Evolutionary conservation across 2,888 invertebrate species (phyloP).

Genomic region (Habrosyne pyritoides): DNA sequence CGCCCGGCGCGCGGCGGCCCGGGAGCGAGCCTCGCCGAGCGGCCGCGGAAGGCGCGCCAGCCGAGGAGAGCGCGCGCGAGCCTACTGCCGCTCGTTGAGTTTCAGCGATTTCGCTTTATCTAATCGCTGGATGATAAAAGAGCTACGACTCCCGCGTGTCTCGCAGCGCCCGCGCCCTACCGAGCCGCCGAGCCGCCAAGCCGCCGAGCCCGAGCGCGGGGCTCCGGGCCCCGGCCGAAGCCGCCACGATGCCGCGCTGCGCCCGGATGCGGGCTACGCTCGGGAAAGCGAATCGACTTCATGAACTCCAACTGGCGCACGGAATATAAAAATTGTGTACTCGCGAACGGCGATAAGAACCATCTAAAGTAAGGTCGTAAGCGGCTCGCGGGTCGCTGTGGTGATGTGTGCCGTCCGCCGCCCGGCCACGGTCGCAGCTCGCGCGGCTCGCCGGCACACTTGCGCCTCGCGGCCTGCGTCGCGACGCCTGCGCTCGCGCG

Average conservation of each 20-base stretch:
- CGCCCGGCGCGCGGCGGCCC: constrained; percentile 16
- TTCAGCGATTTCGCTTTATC: constrained; percentile 66
- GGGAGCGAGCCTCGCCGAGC: constrained; percentile 18
- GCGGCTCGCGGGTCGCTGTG: neutral
- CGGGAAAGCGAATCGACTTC: constrained; percentile 12
- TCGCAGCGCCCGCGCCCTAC: constrained; percentile 26
- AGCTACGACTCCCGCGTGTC: constrained; percentile 45
- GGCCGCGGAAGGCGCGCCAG: constrained; percentile 33
- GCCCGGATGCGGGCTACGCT: constrained; percentile 9
- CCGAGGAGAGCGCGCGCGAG: constrained; percentile 47
- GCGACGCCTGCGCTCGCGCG: neutral
- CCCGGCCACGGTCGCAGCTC: neutral
- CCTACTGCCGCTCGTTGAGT: constrained; percentile 55
- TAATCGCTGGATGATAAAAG: constrained; percentile 70
- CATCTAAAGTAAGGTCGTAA: neutral
- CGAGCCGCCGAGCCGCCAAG: constrained; percentile 11
- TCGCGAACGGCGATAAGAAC: constrained; percentile 44
- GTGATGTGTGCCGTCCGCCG: constrained; percentile 5
- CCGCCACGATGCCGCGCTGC: constrained; percentile 17
- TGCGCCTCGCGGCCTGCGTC: neutral
- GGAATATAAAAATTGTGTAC: constrained; percentile 46
- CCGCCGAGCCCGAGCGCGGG: constrained; percentile 8
- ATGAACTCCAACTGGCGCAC: constrained; percentile 41
- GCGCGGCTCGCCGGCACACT: constrained; percentile 8
- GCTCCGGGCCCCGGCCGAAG: constrained; percentile 16